Evolutionary conservation across 2,888 invertebrate genomes (phyloP).

Genomic region (Cataglyphis altisquamis): DNA sequence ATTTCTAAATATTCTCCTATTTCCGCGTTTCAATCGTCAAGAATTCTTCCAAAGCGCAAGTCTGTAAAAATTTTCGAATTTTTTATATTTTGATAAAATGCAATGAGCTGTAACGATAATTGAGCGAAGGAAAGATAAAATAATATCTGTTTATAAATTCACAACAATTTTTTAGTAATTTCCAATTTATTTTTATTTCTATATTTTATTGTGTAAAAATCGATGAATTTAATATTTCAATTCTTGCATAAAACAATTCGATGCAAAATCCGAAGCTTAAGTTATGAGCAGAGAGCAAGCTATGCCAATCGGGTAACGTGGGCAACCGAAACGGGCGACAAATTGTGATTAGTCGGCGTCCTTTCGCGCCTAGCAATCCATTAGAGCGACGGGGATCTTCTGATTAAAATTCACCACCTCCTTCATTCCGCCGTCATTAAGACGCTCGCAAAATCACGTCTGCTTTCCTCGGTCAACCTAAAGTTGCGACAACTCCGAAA

Average conservation of each 20-base stretch:
- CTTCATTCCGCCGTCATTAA: conserved; percentile 57
- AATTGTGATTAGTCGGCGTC: conserved; percentile 80
- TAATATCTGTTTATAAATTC: neutral
- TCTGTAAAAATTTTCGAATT: neutral
- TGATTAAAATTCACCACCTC: conserved; percentile 81
- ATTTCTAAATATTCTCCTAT: conserved; percentile 5
- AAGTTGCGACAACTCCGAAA: conserved; percentile 27
- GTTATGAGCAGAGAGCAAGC: conserved; percentile 28
- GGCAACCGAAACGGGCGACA: conserved; percentile 73
- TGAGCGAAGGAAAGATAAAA: neutral
- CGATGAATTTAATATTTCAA: neutral
- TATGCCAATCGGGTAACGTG: conserved; percentile 18
- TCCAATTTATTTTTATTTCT: neutral
- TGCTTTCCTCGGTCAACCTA: conserved; percentile 33
- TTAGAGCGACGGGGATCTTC: conserved; percentile 77
- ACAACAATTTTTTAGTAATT: neutral
- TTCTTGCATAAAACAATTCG: neutral
- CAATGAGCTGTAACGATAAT: neutral
- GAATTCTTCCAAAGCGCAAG: neutral
- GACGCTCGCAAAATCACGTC: conserved; percentile 49
- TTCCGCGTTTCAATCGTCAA: neutral
- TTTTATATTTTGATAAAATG: neutral
- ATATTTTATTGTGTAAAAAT: neutral
- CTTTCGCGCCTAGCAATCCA: conserved; percentile 80
- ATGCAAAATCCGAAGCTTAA: conserved; percentile 16